phyloP scores from a whole-genome alignment of 1,140 invertebrate species.

The Ceratosolen solmsi region DNA sequence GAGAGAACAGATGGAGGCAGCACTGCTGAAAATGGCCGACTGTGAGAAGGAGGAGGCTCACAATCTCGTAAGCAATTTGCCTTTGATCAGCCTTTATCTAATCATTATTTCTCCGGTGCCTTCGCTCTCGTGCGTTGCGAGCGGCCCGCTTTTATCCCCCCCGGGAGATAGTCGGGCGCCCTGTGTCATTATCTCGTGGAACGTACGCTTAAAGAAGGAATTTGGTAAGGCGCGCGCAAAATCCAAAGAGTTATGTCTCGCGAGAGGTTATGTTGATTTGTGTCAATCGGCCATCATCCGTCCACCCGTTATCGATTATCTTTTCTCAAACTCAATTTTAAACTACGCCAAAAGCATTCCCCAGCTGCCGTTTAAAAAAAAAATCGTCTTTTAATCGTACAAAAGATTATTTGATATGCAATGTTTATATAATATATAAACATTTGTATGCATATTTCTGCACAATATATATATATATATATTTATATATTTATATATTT shows the following conservation, averaged over 20 bases:
- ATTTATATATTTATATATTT: too few relatives aligned
- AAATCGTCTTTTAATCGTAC: too few relatives aligned
- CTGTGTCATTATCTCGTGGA: constrained; percentile 53
- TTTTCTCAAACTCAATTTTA: too few relatives aligned
- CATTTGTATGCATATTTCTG: too few relatives aligned
- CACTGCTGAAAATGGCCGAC: constrained; percentile 80
- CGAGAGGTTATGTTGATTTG: constrained; percentile 57
- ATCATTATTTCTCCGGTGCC: constrained; percentile 56
- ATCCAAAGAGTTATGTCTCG: constrained; percentile 33
- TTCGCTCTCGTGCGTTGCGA: neutral
- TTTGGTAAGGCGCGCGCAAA: constrained; percentile 15
- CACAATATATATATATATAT: too few relatives aligned
- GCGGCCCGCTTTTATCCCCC: constrained; percentile 42
- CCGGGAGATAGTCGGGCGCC: constrained; percentile 59
- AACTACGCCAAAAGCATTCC: too few relatives aligned
- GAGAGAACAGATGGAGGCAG: constrained; percentile 37
- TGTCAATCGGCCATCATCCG: too few relatives aligned
- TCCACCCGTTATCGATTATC: too few relatives aligned
- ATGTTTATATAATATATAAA: too few relatives aligned
- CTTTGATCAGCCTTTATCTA: constrained; percentile 69
- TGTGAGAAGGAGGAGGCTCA: constrained; percentile 88
- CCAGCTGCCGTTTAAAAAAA: too few relatives aligned
- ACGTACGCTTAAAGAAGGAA: neutral
- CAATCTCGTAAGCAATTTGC: constrained; percentile 82
- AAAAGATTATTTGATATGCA: too few relatives aligned